Evolutionary conservation across 2,113 vertebrate genomes (phyloP).

Genomic region (Astatotilapia flaviijosephi): DNA sequence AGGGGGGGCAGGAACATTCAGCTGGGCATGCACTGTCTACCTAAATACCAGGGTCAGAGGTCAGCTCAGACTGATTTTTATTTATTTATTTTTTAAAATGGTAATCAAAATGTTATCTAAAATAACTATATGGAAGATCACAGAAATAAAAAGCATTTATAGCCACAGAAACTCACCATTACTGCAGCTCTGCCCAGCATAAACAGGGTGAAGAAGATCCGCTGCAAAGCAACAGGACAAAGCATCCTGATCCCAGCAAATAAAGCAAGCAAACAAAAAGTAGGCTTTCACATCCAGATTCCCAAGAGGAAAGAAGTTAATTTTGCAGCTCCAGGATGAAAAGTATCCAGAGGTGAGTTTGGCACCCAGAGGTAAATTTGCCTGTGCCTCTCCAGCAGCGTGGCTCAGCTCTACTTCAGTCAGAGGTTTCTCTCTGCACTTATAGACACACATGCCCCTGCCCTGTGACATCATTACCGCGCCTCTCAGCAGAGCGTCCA

Average conservation of each 20-base stretch:
- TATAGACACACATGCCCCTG: slow-evolving; percentile 53
- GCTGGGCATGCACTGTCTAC: slow-evolving; percentile 31
- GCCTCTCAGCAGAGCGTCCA: slow-evolving; percentile 2
- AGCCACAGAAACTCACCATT: slow-evolving; percentile 40
- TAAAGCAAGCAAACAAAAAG: neutral
- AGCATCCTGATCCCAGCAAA: slow-evolving; percentile 27
- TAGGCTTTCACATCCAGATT: neutral
- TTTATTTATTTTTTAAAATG: neutral
- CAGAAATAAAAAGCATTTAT: neutral
- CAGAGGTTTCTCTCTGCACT: slow-evolving; percentile 49
- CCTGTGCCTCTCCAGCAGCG: neutral
- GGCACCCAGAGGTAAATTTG: neutral
- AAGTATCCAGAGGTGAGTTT: slow-evolving; percentile 10
- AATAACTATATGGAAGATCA: neutral
- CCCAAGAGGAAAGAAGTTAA: neutral
- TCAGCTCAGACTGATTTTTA: neutral
- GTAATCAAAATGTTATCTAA: neutral
- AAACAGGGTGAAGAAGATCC: slow-evolving; percentile 19
- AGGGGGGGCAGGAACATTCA: slow-evolving; percentile 57
- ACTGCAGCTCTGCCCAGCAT: slow-evolving; percentile 6
- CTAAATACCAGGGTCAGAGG: slow-evolving; percentile 20
- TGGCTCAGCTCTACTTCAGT: slow-evolving; percentile 41
- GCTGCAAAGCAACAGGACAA: neutral
- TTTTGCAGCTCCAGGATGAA: neutral
- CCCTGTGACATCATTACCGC: slow-evolving; percentile 49